phyloP scores from a whole-genome alignment of 2,888 invertebrate species.

The Osmoderma eremita region DNA sequence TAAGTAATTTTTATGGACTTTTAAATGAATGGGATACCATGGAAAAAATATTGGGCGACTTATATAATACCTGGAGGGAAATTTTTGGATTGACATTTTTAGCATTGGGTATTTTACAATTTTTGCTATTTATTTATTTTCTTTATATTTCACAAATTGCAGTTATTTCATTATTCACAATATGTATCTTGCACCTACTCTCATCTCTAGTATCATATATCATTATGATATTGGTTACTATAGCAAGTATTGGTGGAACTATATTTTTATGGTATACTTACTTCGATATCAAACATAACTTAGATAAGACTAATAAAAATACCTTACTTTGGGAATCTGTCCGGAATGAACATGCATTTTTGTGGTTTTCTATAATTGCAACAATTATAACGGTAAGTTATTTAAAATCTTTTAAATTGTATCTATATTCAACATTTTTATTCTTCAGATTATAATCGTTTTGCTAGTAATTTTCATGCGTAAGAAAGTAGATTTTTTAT shows the following conservation, averaged over 20 bases:
- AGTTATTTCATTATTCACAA: conserved; percentile 86
- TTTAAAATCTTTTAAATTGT: conserved; percentile 7
- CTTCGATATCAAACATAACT: conserved; percentile 75
- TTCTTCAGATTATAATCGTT: conserved; percentile 75
- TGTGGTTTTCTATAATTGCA: conserved; percentile 85
- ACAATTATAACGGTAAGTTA: conserved; percentile 84
- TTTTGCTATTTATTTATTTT: conserved; percentile 27
- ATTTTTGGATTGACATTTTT: conserved; percentile 83
- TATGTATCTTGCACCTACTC: conserved; percentile 84
- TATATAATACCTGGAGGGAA: conserved; percentile 88
- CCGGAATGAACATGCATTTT: conserved; percentile 86
- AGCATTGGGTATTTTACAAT: conserved; percentile 79
- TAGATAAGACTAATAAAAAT: conserved; percentile 66
- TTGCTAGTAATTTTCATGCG: conserved; percentile 80
- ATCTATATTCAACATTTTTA: conserved; percentile 15
- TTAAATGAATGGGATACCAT: conserved; percentile 90
- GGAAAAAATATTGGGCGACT: conserved; percentile 87
- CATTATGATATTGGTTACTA: conserved; percentile 82
- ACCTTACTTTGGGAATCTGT: conserved; percentile 78
- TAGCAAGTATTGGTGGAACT: conserved; percentile 82
- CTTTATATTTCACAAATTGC: conserved; percentile 57
- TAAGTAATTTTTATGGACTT: conserved; percentile 79
- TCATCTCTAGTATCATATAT: conserved; percentile 88
- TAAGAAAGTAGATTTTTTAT: conserved; percentile 83
- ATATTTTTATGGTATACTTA: conserved; percentile 91